Evolutionary conservation across 2,113 vertebrate species (phyloP).

Genomic region (Mystacornis crossleyi): DNA sequence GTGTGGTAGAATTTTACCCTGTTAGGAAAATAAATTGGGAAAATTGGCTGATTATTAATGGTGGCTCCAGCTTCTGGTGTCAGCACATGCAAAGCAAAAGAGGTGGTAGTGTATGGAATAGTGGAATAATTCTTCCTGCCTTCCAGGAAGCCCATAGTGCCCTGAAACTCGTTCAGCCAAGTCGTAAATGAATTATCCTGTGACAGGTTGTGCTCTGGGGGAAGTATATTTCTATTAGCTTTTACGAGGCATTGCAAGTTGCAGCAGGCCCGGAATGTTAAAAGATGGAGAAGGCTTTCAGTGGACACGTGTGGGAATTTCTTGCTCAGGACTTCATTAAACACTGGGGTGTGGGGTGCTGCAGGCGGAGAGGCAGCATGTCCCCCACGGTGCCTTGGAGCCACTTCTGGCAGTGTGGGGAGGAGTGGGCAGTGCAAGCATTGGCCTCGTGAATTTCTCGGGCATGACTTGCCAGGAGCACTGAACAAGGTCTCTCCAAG

Average conservation of each 20-base stretch:
- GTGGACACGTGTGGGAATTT: not conserved
- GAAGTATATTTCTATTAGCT: not conserved
- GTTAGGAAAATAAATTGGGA: not conserved
- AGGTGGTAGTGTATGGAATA: not conserved
- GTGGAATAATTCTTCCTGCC: not conserved
- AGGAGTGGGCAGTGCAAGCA: rapidly evolving
- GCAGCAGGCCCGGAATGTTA: not conserved
- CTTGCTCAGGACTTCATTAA: not conserved
- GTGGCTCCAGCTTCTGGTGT: not conserved
- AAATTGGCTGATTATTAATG: not conserved
- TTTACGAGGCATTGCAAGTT: not conserved
- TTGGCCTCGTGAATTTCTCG: rapidly evolving
- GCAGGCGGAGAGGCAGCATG: rapidly evolving
- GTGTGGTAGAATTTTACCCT: not conserved
- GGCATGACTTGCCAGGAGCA: not conserved
- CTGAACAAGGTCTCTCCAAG: not conserved
- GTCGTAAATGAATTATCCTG: not conserved
- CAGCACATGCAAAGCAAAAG: not conserved
- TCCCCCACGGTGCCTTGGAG: rapidly evolving
- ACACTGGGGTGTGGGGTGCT: not conserved
- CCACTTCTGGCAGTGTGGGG: not conserved
- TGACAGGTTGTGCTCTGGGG: not conserved
- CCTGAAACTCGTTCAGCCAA: not conserved
- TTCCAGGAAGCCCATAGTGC: not conserved
- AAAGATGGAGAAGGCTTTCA: not conserved